Evolutionary conservation across 2,888 invertebrate genomes (phyloP).

Genomic region (Lamellibrachia columna): DNA sequence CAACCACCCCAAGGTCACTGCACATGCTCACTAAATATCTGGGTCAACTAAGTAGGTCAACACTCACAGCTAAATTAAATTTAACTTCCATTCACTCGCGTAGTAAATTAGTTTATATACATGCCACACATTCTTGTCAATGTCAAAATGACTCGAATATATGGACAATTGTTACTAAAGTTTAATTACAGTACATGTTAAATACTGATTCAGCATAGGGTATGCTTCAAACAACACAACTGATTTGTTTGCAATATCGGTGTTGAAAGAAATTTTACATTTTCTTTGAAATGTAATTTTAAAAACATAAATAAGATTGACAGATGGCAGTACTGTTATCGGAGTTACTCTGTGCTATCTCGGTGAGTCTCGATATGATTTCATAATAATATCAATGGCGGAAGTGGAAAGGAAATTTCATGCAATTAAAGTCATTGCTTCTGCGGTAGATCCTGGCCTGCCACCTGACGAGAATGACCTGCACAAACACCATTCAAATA

Average conservation of each 20-base stretch:
- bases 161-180: not conserved
- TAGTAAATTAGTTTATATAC: not conserved
- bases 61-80: not conserved
- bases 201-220: not conserved
- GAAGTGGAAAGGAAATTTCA: not conserved
- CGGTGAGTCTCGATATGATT: not conserved
- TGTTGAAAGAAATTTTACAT: not conserved
- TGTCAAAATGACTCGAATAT: not conserved
- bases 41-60: not conserved
- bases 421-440: not conserved
- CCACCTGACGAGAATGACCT: not conserved
- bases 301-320: not conserved
- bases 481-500: not conserved
- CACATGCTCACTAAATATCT: not conserved
- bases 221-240: too few species aligned
- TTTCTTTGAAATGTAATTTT: not conserved
- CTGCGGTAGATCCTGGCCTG: not conserved
- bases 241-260: too few species aligned
- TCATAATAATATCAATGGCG: not conserved
- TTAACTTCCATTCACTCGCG: not conserved
- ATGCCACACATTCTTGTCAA: not conserved
- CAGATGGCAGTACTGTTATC: not conserved
- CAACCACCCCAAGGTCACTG: not conserved
- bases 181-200: not conserved
- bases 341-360: not conserved